Evolutionary conservation across 1,140 invertebrate species (phyloP).

Genomic region (Cyclargus thomasi): DNA sequence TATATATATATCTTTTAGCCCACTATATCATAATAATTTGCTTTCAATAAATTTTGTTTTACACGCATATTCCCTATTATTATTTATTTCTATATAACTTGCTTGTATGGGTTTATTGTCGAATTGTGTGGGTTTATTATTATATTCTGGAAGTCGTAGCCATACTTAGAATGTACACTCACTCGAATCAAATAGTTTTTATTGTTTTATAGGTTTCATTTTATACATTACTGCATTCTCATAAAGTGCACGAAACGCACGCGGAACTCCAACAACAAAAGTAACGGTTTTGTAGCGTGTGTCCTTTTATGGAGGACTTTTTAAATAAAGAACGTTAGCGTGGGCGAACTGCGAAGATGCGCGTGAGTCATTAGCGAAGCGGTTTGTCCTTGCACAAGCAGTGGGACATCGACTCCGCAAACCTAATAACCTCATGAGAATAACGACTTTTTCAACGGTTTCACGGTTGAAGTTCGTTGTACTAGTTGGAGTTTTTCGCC

Average conservation of each 20-base stretch:
- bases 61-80: no score
- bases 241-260: not conserved
- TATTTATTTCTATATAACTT: no score
- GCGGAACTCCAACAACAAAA: not conserved
- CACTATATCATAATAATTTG: no score
- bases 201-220: no score
- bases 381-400: constrained; percentile 20
- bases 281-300: constrained; percentile 9
- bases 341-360: constrained; percentile 33
- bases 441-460: not conserved
- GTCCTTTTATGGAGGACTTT: constrained; percentile 33
- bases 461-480: not conserved
- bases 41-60: no score
- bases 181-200: no score
- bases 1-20: no score
- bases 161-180: no score
- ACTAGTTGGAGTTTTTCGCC: not conserved
- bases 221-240: no score
- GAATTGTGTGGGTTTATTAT: no score
- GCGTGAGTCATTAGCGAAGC: constrained; percentile 29
- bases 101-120: no score
- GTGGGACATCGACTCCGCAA: not conserved
- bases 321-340: constrained; percentile 37
- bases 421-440: constrained; percentile 7
- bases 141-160: no score